Evolutionary conservation across 2,113 vertebrate species (phyloP), one percentile per base, ranked within the genome.

Genomic region (Anolis sagrei): DNA sequence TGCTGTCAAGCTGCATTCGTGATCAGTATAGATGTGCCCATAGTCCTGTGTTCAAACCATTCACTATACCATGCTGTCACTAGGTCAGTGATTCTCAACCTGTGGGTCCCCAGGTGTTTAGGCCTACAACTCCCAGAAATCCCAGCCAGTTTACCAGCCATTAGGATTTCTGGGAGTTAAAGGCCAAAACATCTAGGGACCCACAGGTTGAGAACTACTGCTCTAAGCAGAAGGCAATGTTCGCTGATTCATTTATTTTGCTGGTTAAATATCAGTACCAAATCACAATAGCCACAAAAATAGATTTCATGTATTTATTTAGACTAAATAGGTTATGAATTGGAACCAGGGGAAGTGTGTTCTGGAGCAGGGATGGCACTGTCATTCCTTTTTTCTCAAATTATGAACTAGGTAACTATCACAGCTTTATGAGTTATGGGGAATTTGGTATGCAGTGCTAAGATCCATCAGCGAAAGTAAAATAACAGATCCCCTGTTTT

Each of bases 401-500:
- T 54, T 58, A 29, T 29, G 5, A 49, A 13, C 85, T 93, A 85
- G 39, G 34, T 81, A 84, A 77, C 74, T 94, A 82, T 87, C 64
- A 84, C 82, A 62, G 79, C 83, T 91, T 89, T 82, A 54, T 23
- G 5, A 89, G 87, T 44, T 61, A 48, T n/a, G 49, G 48, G 75
- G 32, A 23, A 79, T 82, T 90, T 88, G 81, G 86, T 76, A 87
- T 90, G 76, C 88, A 85, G 77, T 32, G 7, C 61, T 88, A 81
- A 82, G 78, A 85, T 88, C 91, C 82, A 87, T 81, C 74, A 92
- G 58, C 87, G 72, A 86, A 94, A 92, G 84, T 90, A 92, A 93
- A 94, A 91, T 93, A 75, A 62, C 84, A 78, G 70, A 82, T 85
- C 88, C 88, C 90, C 91, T 84, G 39, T 92, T 92, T 94, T 87